Evolutionary conservation across 2,113 vertebrate species (phyloP).

Genomic region (Tichodroma muraria): DNA sequence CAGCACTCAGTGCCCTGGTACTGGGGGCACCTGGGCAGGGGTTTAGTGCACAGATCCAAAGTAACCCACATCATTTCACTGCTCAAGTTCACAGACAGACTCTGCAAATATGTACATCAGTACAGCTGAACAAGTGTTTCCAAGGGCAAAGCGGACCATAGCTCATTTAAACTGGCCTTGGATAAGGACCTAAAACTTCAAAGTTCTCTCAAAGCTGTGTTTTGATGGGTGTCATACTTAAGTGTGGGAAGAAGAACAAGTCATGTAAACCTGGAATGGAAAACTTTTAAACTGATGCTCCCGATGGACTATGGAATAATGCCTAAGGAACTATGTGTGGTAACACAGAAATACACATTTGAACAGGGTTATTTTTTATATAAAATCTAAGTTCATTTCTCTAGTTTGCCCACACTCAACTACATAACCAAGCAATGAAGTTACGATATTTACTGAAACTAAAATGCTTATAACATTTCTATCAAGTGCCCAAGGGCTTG

Average conservation of each 20-base stretch:
- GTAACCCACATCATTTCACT: rapidly evolving
- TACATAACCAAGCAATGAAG: not conserved
- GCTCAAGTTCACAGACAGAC: not conserved
- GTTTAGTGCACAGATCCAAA: not conserved
- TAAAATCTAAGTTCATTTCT: not conserved
- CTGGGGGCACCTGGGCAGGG: rapidly evolving
- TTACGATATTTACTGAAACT: not conserved
- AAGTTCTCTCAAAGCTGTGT: not conserved
- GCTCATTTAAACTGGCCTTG: not conserved
- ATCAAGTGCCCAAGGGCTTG: not conserved
- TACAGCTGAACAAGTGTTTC: not conserved
- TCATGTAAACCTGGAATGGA: not conserved
- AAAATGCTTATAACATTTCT: not conserved
- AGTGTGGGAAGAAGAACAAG: not conserved
- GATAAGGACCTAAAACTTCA: not conserved
- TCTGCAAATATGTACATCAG: rapidly evolving
- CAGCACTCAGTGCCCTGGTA: not conserved
- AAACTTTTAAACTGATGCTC: not conserved
- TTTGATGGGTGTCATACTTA: not conserved
- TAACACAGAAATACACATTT: not conserved
- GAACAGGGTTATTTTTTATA: not conserved
- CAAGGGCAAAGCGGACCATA: not conserved
- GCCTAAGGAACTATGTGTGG: not conserved
- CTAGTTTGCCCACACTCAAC: not conserved
- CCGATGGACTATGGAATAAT: not conserved